These are phyloP conservation scores for Octodon degus DNA, from an alignment of 2,113 vertebrate genomes.

Conservation along the genomic window DNA sequence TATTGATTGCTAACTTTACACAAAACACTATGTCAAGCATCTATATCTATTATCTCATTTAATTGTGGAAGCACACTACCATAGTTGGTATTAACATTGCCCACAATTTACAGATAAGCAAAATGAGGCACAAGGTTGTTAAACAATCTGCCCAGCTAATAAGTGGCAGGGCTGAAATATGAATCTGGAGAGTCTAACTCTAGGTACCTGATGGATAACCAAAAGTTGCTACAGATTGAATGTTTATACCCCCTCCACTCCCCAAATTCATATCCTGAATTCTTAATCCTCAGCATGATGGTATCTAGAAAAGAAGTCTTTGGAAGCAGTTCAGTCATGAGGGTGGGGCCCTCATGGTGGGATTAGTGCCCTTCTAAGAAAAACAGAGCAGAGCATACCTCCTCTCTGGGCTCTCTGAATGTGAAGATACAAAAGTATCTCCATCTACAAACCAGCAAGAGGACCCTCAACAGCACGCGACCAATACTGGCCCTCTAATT, in stretches of 20 bases:
- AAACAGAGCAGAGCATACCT: background rate
- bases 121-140: background rate
- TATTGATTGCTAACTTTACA: background rate
- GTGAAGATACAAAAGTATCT: background rate
- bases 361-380: background rate
- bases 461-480: background rate
- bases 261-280: background rate
- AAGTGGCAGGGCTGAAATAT: background rate
- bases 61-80: slow-evolving; percentile 25
- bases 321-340: background rate
- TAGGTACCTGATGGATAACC: background rate
- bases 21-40: background rate
- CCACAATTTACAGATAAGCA: background rate
- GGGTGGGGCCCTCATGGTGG: background rate
- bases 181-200: background rate
- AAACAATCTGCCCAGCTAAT: background rate
- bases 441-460: background rate
- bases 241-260: background rate
- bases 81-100: background rate
- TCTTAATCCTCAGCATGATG: background rate
- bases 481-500: background rate
- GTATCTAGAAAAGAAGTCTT: background rate
- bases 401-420: background rate
- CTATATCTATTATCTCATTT: background rate
- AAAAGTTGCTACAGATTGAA: too few species aligned